These are phyloP conservation scores for Panurus biarmicus DNA, from an alignment of 2,113 vertebrate species.

Conservation along the genomic window DNA sequence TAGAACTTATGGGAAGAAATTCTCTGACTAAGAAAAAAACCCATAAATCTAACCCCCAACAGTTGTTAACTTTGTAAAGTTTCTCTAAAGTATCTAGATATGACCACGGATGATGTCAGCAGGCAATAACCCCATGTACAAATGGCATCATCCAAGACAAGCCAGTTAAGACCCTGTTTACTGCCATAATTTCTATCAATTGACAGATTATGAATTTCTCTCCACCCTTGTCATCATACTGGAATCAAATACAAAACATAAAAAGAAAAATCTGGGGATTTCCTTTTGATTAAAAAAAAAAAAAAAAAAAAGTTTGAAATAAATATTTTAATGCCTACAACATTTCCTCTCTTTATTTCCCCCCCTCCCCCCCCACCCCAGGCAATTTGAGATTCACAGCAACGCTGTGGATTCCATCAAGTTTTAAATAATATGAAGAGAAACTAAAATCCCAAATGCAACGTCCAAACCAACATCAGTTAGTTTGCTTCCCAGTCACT, in stretches of 20 bases:
- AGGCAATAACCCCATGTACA: background rate
- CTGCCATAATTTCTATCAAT: background rate
- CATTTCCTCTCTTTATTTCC: background rate
- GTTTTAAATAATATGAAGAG: background rate
- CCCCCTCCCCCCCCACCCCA: accelerated
- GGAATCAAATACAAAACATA: background rate
- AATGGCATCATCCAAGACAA: background rate
- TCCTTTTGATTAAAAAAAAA: background rate
- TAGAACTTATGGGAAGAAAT: too few species aligned
- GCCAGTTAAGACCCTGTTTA: background rate
- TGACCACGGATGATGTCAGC: background rate
- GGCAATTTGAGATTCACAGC: background rate
- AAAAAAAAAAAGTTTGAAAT: background rate
- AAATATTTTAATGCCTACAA: background rate
- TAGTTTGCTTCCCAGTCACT: background rate
- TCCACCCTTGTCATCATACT: background rate
- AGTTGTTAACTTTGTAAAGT: background rate
- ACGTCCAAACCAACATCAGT: background rate
- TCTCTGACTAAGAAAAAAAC: too few species aligned
- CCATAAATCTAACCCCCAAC: too few species aligned
- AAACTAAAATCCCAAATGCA: background rate
- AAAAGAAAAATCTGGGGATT: background rate
- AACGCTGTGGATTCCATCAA: background rate
- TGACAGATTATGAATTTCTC: background rate
- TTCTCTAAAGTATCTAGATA: background rate